These are phyloP conservation scores for Chascanopsetta lugubris DNA, from an alignment of 2,113 vertebrate genomes.

Conservation along the genomic window DNA sequence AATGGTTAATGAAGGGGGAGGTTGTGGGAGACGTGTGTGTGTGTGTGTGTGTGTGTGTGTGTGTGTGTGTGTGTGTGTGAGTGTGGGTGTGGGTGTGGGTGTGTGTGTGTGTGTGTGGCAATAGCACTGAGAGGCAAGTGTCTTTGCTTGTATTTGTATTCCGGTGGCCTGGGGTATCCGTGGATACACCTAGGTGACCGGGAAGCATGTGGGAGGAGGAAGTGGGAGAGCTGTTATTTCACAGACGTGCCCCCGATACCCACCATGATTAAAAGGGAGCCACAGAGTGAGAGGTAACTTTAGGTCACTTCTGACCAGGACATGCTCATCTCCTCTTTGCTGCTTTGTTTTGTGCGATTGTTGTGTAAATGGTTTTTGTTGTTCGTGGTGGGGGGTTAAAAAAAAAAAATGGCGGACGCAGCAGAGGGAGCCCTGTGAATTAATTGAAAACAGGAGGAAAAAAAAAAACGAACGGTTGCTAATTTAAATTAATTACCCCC, in stretches of 20 bases:
- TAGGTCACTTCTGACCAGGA: conserved; percentile 62
- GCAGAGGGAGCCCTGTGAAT: neutral
- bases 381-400: too few relatives aligned
- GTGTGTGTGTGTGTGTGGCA: conserved; percentile 35
- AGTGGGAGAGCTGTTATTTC: conserved; percentile 77
- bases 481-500: neutral
- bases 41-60: conserved; percentile 31
- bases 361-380: neutral
- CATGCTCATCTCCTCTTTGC: conserved; percentile 23
- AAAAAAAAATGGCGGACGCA: neutral
- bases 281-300: conserved; percentile 69
- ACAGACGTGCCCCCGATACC: conserved; percentile 74
- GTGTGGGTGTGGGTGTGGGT: conserved; percentile 33
- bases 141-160: conserved; percentile 87
- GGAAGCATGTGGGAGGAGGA: conserved; percentile 87
- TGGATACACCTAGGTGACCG: conserved; percentile 92
- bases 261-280: conserved; percentile 73
- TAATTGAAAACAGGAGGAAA: neutral
- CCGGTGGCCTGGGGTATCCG: conserved; percentile 84
- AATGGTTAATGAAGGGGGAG: conserved; percentile 70
- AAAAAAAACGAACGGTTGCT: neutral
- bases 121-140: conserved; percentile 69
- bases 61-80: conserved; percentile 28
- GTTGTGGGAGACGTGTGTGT: conserved; percentile 52
- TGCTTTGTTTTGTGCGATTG: neutral